Base-by-base conservation (phyloP, 2,113 vertebrate species). In the Actenoides lindsayi region DNA sequence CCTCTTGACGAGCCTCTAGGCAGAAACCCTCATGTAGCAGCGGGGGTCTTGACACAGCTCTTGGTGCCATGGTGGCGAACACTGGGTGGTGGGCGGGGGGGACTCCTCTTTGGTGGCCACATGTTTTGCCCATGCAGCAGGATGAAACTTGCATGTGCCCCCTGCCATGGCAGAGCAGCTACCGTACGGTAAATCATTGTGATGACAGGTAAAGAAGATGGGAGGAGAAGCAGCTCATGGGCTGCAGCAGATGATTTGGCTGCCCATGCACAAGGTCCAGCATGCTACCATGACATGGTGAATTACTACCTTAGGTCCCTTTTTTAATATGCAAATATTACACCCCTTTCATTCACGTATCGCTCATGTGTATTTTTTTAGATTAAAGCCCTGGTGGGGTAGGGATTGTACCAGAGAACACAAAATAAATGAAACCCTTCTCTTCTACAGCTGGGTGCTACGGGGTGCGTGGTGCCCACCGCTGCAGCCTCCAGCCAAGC, bases 1-100 rank as follows among this genome's bases (percentile, higher is more conserved):
- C 16, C 4, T 18, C 24, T 56, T 63, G 39, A 35, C 68, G 75
- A 48, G n/a, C 16, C 11, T 65, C n/a, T 30, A 65, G n/a, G 20
- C 59, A 77, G 51, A 88, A 64, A 59, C 46, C n/a, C n/a, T 67
- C 14, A 44, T 0, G 1, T 9, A 24, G 39, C 21, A 74, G 18
- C 2, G 1, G 20, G 14, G 5, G 11, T 60, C 60, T 68, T 48
- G 33, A 15, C 46, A 37, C 0, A 1, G 33, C 44, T 35, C n/a
- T n/a, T 35, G 35, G 39, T 70, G 41, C 27, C 1, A 1, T 16
- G 48, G 31, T 50, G 25, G 54, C 67, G 54, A 69, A 9, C 11
- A 24, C 18, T 0, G 2, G 21, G 18, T 28, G 28, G 11, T 53
- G 51, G 37, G 18, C 37, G 60, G 21, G 5, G 20, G 15, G 12